phyloP scores from a whole-genome alignment of 53 echinoderm and acorn worm genomes.

The Henricia sp. region DNA sequence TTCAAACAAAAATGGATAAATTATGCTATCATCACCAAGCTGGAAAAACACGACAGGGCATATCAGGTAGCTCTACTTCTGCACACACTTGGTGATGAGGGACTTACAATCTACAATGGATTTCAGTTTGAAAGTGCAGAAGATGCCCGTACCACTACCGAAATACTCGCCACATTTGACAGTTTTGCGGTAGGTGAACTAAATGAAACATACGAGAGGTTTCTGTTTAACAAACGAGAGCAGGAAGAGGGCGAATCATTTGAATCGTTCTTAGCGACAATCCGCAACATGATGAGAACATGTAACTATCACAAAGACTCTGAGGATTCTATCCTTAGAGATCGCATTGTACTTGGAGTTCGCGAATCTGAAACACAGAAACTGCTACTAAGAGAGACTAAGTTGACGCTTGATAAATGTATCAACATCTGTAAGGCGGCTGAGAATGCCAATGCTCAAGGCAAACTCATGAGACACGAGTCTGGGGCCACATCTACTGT shows the following conservation, averaged over 20 bases:
- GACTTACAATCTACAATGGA: not conserved
- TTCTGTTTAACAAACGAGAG: not conserved
- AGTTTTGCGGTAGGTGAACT: not conserved
- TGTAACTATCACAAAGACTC: not conserved
- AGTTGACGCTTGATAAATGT: not conserved
- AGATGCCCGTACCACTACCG: not conserved
- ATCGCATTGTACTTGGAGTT: not conserved
- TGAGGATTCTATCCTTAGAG: not conserved
- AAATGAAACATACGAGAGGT: not conserved
- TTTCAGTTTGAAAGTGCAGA: constrained; percentile 2
- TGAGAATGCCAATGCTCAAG: constrained; percentile 13
- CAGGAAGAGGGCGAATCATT: constrained; percentile 10
- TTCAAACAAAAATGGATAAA: not conserved
- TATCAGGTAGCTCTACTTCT: not conserved
- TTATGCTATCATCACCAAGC: not conserved
- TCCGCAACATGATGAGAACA: not conserved
- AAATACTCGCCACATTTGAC: not conserved
- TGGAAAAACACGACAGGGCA: not conserved
- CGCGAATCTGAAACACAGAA: not conserved
- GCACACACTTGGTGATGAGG: constrained; percentile 3
- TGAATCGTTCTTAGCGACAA: not conserved
- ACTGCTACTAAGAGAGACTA: not conserved
- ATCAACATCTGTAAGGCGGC: not conserved
- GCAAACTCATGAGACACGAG: not conserved
- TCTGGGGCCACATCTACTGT: not conserved